Evolutionary conservation across 2,888 invertebrate genomes (phyloP).

Genomic region (Incurvaria masculella): DNA sequence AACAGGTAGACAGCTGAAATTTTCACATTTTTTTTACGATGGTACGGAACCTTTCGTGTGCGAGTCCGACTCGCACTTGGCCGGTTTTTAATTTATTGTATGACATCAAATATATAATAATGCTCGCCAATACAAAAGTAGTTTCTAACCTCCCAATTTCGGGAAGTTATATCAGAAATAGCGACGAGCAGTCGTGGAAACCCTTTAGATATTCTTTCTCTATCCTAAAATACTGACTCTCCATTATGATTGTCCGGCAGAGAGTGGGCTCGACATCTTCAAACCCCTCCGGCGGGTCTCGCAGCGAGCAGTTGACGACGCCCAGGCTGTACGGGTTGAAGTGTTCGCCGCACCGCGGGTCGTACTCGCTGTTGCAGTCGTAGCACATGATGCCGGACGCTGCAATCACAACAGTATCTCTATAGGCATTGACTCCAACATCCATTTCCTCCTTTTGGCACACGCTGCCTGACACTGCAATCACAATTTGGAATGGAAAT

Average conservation of each 20-base stretch:
- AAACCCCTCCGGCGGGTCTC: conserved; percentile 68
- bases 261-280: conserved; percentile 59
- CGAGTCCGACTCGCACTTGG: too few species aligned
- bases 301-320: conserved; percentile 77
- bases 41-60: too few species aligned
- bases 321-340: conserved; percentile 85
- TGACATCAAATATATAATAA: not conserved
- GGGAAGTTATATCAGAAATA: not conserved
- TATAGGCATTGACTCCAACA: too few species aligned
- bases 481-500: too few species aligned
- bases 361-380: conserved; percentile 88
- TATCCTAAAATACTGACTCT: conserved; percentile 59
- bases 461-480: too few species aligned
- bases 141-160: not conserved
- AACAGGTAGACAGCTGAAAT: too few species aligned
- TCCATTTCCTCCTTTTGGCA: too few species aligned
- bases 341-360: conserved; percentile 85
- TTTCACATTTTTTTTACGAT: too few species aligned
- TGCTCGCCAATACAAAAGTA: not conserved
- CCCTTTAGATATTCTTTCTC: too few species aligned
- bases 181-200: not conserved
- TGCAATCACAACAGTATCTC: conserved; percentile 20
- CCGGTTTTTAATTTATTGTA: too few species aligned
- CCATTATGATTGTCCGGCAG: conserved; percentile 82
- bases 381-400: conserved; percentile 74